Base-by-base conservation (phyloP, 2,113 vertebrate genomes). In the Clarias magur region DNA sequence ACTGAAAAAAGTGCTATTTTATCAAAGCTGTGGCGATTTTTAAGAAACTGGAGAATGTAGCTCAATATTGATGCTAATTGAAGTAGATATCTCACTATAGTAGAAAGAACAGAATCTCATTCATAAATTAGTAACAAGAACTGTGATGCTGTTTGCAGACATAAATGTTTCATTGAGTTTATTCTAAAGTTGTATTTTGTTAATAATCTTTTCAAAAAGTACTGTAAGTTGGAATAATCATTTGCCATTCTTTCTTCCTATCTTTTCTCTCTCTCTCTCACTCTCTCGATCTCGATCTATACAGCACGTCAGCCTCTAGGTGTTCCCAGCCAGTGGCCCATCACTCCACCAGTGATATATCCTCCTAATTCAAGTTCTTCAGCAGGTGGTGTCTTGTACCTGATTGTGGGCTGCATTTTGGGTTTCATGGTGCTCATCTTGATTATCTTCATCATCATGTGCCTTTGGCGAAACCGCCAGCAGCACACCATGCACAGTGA, bases 371-470 rank as follows among this genome's bases (percentile, higher is more conserved):
- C 97, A 89, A 0, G 95, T 91, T 3, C 92, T 23, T 25, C 91
- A 72, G 89, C 95, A 1, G 3, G 97, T 0, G 97, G 97, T 3
- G 95, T 97, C 92, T 91, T 99, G 0, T 99, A 99, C 87, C 92
- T 98, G 86, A 97, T 99, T 0, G 97, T 99, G 54, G 98, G 98
- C 91, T 97, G 96, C 0, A 96, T 99, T 59, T 93, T 99, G 5
- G 97, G 96, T 0, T 95, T 97, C 80, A 99, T 99, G 98, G 97
- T 99, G 15, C 96, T 99, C 76, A 98, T 99, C 73, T 95, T 99
- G 75, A 94, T 99, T 84, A 94, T 93, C 5, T 99, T 99, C 90
- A 99, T 99, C 2, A 97, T 96, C 85, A 98, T 99, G 96, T 99
- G 98, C 89, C 94, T 99, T 25, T 98, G 97, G 97, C 97, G 96